Evolutionary conservation across 1,140 invertebrate genomes (phyloP).

Genomic region (Bradynema listronoti): DNA sequence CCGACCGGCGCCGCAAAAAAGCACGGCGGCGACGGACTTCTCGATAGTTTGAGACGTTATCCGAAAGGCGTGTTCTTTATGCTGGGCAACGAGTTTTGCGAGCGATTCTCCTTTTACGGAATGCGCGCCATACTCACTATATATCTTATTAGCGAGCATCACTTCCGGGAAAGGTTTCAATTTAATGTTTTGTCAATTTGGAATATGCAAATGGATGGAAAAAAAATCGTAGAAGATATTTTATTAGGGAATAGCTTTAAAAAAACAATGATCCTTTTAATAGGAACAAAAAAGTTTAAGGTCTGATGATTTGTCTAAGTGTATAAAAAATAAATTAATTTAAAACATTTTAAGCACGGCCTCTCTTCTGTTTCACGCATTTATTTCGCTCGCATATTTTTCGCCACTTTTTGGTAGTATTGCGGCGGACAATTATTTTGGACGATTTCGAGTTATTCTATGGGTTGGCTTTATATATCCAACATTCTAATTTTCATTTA

Average conservation of each 20-base stretch:
- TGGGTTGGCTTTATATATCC: constrained; percentile 60
- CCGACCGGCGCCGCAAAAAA: background rate
- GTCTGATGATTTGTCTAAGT: too few relatives aligned
- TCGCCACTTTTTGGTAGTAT: constrained; percentile 80
- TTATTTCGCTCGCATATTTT: constrained; percentile 77
- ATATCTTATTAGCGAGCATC: constrained; percentile 49
- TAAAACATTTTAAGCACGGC: constrained; percentile 60
- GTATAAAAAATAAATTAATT: too few relatives aligned
- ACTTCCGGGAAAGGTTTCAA: constrained; percentile 64
- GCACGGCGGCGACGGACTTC: constrained; percentile 25
- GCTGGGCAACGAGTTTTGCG: constrained; percentile 88
- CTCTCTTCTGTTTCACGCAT: constrained; percentile 76
- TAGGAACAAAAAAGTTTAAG: too few relatives aligned
- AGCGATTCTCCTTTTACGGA: constrained; percentile 89
- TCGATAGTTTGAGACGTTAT: constrained; percentile 33
- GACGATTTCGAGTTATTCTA: constrained; percentile 67
- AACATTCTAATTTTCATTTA: constrained; percentile 2
- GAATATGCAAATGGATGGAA: too few relatives aligned
- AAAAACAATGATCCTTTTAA: too few relatives aligned
- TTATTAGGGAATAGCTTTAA: too few relatives aligned
- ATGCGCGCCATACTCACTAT: constrained; percentile 65
- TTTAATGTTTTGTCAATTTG: too few relatives aligned
- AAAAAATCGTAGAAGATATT: too few relatives aligned
- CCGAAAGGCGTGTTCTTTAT: constrained; percentile 88
- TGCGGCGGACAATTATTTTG: constrained; percentile 76